These are phyloP conservation scores for Oopsacas minuta DNA, from an alignment of 37 sponge, comb jelly and placozoan species.

Conservation along the genomic window DNA sequence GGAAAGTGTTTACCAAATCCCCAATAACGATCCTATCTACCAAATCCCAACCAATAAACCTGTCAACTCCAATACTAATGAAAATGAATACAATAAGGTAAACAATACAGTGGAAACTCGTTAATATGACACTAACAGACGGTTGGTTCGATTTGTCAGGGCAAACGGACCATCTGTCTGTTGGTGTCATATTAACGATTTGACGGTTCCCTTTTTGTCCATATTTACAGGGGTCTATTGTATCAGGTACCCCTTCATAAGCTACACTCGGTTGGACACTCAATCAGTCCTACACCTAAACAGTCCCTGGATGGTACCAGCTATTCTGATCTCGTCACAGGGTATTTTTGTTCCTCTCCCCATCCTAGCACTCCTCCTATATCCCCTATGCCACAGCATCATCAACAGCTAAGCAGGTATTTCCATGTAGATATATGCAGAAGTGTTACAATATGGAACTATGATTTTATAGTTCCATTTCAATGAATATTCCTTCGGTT, in stretches of 20 bases:
- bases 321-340: neutral
- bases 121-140: neutral
- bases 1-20: neutral
- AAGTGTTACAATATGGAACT: no score
- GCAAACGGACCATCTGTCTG: neutral
- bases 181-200: neutral
- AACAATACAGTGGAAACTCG: neutral
- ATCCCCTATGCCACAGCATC: neutral
- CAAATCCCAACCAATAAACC: neutral
- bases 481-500: neutral
- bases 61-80: neutral
- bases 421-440: no score
- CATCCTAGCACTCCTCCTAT: neutral
- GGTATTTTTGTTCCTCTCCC: neutral
- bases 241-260: neutral
- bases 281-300: neutral
- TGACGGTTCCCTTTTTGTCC: no score
- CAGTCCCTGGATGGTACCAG: neutral
- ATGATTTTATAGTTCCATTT: neutral
- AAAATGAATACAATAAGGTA: neutral
- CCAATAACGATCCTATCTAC: slow-evolving; percentile 9
- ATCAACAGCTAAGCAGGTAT: neutral
- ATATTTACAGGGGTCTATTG: neutral
- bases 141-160: neutral
- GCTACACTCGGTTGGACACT: neutral